Base-by-base conservation (phyloP, 2,113 vertebrate species). In the Noturus placidus region DNA sequence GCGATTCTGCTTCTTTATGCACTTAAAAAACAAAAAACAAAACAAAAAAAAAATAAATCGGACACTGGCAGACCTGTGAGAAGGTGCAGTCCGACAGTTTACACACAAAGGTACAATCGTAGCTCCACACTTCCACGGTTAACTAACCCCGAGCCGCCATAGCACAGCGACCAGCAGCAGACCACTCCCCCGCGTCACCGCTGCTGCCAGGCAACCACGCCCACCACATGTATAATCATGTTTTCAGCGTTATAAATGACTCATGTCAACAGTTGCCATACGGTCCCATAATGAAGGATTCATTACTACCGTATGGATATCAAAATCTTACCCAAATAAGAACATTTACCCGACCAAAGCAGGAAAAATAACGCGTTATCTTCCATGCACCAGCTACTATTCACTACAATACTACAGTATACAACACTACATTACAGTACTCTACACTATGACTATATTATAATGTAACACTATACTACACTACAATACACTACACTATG, bases 111-210 rank as follows among this genome's bases (percentile, higher is more conserved):
- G 17, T 17, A 46, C 30, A 46, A 46, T 25, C 59, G 6, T 0
- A 67, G 59, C 61, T 83, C 61, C 42, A 67, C 82, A 83, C 82
- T 83, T 83, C 82, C 82, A 27, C 82, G 25, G 82, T 50, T n/a
- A 83, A 67, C 61, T 83, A 65, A 83, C 38, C 82, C 61, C 61
- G 82, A 52, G 30, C 82, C 82, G 59, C 59, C 82, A 83, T 83
- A 50, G 63, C 82, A 52, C 82, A 67, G 61, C 59, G 61, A 83
- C 61, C 61, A n/a, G 61, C 61, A 10, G 42, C 11, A 65, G 61
- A 50, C 82, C 82, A 46, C 82, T 9, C 82, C 82, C 42, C 82
- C 82, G 82, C 82, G 82, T 52, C 82, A 83, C 38, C 82, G 42
- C 38, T 3, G 61, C 61, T 67, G 27, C 42, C 15, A 67, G 82